These are phyloP conservation scores for Aphelocoma coerulescens DNA, from an alignment of 2,113 vertebrate species.

Conservation along the genomic window DNA sequence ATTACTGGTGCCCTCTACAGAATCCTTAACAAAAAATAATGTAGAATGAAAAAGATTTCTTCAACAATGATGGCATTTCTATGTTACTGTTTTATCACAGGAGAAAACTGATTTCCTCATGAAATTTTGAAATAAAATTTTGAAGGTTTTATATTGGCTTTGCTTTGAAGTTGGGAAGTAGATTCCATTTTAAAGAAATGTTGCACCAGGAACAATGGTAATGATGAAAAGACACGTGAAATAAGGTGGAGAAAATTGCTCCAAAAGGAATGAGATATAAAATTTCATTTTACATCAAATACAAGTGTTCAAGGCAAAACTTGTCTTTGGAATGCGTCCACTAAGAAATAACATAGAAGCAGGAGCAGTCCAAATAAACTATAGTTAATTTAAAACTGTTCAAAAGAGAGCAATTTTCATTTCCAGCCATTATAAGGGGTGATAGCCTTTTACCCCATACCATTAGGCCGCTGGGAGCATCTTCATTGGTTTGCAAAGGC, in stretches of 20 bases:
- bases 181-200: not conserved
- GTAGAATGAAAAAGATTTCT: not conserved
- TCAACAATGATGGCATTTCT: not conserved
- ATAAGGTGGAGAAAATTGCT: not conserved
- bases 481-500: not conserved
- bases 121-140: not conserved
- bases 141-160: not conserved
- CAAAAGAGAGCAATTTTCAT: not conserved
- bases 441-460: not conserved
- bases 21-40: not conserved
- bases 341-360: not conserved
- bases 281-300: not conserved
- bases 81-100: not conserved
- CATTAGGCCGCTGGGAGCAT: not conserved
- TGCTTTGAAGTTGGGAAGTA: not conserved
- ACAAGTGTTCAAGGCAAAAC: not conserved
- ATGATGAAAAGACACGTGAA: not conserved
- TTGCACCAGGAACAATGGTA: not conserved
- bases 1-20: slow-evolving; percentile 12
- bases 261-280: not conserved
- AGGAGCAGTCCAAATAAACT: not conserved
- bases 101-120: not conserved
- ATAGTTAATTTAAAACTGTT: not conserved
- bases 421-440: not conserved
- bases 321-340: not conserved